phyloP scores from a whole-genome alignment of 2,113 vertebrate species.

The Solea solea region DNA sequence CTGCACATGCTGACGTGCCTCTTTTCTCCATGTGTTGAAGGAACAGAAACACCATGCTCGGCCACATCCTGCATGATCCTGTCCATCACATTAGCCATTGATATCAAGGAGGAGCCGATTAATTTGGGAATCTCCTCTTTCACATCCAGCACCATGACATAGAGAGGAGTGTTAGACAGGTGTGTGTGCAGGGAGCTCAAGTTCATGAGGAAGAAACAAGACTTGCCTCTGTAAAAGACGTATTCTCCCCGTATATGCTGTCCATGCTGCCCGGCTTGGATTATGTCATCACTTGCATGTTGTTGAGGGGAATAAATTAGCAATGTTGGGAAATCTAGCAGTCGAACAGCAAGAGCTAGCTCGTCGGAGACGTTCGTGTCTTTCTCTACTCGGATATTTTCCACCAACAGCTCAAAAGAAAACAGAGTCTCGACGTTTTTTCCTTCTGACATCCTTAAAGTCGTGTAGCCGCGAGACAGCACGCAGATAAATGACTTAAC shows the following conservation, averaged over 20 bases:
- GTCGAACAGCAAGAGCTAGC: conserved; percentile 83
- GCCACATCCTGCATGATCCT: conserved; percentile 69
- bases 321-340: conserved; percentile 89
- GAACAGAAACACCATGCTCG: conserved; percentile 45
- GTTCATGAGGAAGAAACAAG: conserved; percentile 85
- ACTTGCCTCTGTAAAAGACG: conserved; percentile 85
- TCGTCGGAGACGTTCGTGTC: conserved; percentile 34
- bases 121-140: conserved; percentile 73
- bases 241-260: conserved; percentile 9
- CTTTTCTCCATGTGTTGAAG: conserved; percentile 71
- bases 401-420: conserved; percentile 87
- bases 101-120: conserved; percentile 82
- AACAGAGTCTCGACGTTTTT: conserved; percentile 76
- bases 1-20: conserved; percentile 72
- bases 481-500: background rate
- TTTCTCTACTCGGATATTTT: conserved; percentile 74
- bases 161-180: conserved; percentile 77
- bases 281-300: background rate
- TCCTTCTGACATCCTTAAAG: conserved; percentile 51
- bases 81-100: conserved; percentile 72
- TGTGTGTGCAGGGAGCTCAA: conserved; percentile 65
- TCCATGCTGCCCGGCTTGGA: background rate
- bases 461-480: background rate
- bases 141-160: conserved; percentile 77
- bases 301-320: conserved; percentile 76